These are phyloP conservation scores for Erpobdella octoculata DNA, from an alignment of 2,888 invertebrate genomes.

Conservation along the genomic window DNA sequence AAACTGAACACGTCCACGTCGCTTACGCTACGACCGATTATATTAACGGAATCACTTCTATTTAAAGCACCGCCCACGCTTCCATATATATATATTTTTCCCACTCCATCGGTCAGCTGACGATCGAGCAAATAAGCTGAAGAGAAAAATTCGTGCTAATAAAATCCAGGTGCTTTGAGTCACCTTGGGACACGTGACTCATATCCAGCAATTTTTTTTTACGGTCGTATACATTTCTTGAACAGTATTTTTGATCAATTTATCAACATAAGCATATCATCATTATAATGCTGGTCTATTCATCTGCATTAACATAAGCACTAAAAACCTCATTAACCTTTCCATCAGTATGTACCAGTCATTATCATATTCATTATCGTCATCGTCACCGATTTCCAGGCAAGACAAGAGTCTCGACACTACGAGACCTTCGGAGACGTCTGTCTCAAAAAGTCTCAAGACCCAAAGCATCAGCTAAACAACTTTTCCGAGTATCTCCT, in stretches of 20 bases:
- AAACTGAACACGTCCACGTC: constrained; percentile 10
- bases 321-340: neutral
- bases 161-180: too few relatives aligned
- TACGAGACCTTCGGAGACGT: neutral
- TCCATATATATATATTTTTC: too few relatives aligned
- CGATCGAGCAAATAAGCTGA: too few relatives aligned
- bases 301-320: neutral
- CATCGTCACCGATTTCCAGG: neutral
- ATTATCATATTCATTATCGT: neutral
- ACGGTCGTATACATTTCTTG: too few relatives aligned
- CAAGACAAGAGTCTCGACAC: constrained; percentile 4
- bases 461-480: neutral
- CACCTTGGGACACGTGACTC: too few relatives aligned
- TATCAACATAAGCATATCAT: neutral
- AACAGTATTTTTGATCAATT: too few relatives aligned
- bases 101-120: too few relatives aligned
- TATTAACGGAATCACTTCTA: too few relatives aligned
- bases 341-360: neutral
- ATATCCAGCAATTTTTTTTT: too few relatives aligned
- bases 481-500: neutral
- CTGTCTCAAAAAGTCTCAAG: neutral
- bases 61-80: too few relatives aligned
- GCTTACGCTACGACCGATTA: neutral
- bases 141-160: too few relatives aligned
- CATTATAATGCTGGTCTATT: neutral